A percentile compares a stretch with the other conserved stretches of the same genome.
These are phyloP conservation scores for Hoplostethus mediterraneus DNA, from an alignment of 2,797 vertebrate species.

Conservation along the genomic window DNA sequence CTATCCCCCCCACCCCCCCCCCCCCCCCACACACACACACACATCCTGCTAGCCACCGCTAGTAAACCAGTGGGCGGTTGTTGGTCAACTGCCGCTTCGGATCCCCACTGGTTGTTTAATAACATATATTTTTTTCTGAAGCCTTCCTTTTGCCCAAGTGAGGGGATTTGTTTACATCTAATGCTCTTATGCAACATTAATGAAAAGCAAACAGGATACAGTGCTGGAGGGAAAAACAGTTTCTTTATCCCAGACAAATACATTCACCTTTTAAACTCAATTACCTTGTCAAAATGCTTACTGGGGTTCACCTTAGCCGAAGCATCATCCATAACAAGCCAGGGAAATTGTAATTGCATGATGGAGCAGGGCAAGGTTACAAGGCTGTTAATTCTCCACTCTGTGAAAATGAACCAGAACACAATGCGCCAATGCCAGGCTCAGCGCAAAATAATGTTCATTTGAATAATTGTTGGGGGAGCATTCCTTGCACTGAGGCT, in stretches of 20 bases:
- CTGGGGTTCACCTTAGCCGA: constrained; percentile 17
- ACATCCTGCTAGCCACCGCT: too few species aligned
- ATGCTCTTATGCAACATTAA: constrained; percentile 29
- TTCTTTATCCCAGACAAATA: constrained; percentile 14
- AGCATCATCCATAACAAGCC: constrained; percentile 35
- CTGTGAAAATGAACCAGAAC: constrained; percentile 21
- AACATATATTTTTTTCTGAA: constrained; percentile 21
- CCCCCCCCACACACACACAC: too few species aligned
- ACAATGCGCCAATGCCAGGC: neutral
- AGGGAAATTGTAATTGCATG: constrained; percentile 31
- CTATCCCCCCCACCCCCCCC: too few species aligned
- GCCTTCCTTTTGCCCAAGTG: neutral
- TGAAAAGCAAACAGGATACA: constrained; percentile 33
- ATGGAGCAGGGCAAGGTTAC: constrained; percentile 24
- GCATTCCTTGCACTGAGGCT: neutral
- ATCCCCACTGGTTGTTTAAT: neutral
- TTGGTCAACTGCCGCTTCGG: too few species aligned
- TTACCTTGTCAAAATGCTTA: constrained; percentile 55
- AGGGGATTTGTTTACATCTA: constrained; percentile 35
- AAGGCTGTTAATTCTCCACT: constrained; percentile 32
- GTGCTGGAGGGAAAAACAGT: neutral
- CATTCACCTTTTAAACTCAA: constrained; percentile 66
- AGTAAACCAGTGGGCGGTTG: too few species aligned
- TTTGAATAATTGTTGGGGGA: neutral
- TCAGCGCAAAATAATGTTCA: neutral